phyloP scores from a whole-genome alignment of 2,797 vertebrate genomes.

The Zonotrichia albicollis region DNA sequence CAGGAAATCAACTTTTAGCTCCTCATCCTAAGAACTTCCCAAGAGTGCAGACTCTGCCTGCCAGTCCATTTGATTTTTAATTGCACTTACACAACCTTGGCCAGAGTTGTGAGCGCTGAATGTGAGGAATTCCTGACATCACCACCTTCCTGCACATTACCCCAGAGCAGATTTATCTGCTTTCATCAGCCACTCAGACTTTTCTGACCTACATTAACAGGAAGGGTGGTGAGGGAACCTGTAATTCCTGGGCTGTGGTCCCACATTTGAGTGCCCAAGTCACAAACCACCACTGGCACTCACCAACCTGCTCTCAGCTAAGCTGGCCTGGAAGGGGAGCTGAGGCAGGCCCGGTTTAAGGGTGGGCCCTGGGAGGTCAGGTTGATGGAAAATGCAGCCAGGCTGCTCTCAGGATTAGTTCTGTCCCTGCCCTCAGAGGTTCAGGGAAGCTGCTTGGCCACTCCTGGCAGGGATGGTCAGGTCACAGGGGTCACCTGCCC shows the following conservation, averaged over 20 bases:
- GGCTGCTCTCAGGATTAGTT: not conserved
- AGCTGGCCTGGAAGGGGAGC: not conserved
- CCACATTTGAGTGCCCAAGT: not conserved
- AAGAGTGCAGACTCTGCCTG: not conserved
- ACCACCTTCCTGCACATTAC: not conserved
- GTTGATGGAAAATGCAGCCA: not conserved
- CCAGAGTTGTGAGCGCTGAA: not conserved
- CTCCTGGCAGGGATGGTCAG: not conserved
- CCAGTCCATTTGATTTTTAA: conserved; percentile 31
- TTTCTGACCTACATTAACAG: not conserved
- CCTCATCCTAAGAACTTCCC: not conserved
- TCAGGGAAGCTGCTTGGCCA: not conserved
- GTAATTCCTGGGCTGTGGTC: not conserved
- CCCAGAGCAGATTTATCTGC: not conserved
- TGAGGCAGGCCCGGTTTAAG: not conserved
- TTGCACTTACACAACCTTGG: not conserved
- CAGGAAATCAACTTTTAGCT: conserved; percentile 6
- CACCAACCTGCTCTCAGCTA: rapidly evolving
- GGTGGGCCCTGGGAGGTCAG: not conserved
- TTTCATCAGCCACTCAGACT: not conserved
- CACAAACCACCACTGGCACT: not conserved
- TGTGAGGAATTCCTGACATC: not conserved
- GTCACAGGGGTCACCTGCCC: not conserved
- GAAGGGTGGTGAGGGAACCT: not conserved
- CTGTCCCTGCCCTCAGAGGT: not conserved